Conservation (phyloP, 2,113 vertebrate species). For the Semicossyphus pulcher region DNA sequence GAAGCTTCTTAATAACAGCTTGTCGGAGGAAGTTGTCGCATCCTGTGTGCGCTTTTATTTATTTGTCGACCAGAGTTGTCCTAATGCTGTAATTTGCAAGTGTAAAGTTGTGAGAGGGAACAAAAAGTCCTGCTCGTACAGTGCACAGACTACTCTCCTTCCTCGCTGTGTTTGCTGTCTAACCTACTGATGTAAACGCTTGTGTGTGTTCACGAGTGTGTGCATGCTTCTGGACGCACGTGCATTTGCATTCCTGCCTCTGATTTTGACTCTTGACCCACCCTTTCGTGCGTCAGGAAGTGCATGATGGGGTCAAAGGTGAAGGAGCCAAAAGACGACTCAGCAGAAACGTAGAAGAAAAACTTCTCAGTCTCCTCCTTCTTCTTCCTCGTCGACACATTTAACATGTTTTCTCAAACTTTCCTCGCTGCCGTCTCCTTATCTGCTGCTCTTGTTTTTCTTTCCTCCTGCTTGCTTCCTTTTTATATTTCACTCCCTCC, state of each 20-base stretch:
- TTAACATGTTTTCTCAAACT: conserved; percentile 25
- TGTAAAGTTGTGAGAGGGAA: not conserved
- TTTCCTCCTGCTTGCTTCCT: conserved; percentile 39
- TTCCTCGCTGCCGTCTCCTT: conserved; percentile 8
- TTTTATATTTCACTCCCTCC: conserved; percentile 22
- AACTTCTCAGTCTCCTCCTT: conserved; percentile 1
- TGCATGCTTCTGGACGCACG: not conserved
- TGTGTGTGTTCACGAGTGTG: not conserved
- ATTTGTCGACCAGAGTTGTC: not conserved
- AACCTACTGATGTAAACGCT: no score
- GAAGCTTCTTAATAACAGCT: not conserved
- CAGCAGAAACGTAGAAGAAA: conserved; percentile 59
- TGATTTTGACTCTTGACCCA: not conserved
- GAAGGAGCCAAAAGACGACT: conserved; percentile 46
- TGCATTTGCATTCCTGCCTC: conserved; percentile 13
- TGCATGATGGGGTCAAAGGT: conserved; percentile 59
- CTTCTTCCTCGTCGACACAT: conserved; percentile 40
- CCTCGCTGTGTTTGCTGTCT: no score
- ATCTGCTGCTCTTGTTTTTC: conserved; percentile 38
- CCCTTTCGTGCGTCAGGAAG: conserved; percentile 31
- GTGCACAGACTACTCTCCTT: no score
- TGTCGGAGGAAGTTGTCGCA: not conserved
- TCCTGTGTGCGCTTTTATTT: not conserved
- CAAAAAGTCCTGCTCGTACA: not conserved
- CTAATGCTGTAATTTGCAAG: not conserved